Percentiles rank a stretch among this genome's conserved stretches.
phyloP scores from a whole-genome alignment of 2,797 vertebrate genomes.

The Chrosomus eos region DNA sequence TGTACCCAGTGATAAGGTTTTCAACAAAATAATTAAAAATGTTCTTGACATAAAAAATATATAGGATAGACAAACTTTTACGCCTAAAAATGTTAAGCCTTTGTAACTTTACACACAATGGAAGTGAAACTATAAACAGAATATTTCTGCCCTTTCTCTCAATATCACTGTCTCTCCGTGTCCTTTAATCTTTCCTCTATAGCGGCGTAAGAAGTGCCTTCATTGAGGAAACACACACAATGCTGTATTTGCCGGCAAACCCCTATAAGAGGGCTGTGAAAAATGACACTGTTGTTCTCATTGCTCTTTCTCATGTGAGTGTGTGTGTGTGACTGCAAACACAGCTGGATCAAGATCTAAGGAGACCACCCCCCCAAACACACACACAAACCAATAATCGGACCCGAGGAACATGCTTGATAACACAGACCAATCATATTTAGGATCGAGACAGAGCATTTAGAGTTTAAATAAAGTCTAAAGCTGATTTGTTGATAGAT shows the following conservation, averaged over 20 bases:
- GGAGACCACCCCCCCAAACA: conserved; percentile 9
- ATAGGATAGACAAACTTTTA: not conserved
- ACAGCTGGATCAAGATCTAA: conserved; percentile 57
- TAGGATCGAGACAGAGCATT: not conserved
- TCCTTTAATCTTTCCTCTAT: conserved; percentile 47
- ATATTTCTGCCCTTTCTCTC: not conserved
- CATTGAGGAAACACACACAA: conserved; percentile 46
- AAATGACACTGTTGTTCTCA: conserved; percentile 80
- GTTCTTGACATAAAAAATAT: not conserved
- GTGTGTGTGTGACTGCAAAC: conserved; percentile 54
- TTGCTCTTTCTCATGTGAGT: conserved; percentile 76
- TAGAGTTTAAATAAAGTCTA: not conserved
- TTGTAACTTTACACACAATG: conserved; percentile 5
- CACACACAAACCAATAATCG: conserved; percentile 25
- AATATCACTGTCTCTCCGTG: conserved; percentile 53
- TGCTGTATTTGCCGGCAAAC: conserved; percentile 66
- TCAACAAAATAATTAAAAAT: not conserved
- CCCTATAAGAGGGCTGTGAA: conserved; percentile 75
- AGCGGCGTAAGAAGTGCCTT: conserved; percentile 37
- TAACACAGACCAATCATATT: not conserved
- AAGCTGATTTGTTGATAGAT: not conserved
- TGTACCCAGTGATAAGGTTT: not conserved
- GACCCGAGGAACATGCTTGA: not conserved
- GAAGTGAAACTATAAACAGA: conserved; percentile 16
- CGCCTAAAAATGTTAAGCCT: not conserved